These are phyloP conservation scores for Leptopilina syphax DNA, from an alignment of 2,888 invertebrate species.

Conservation along the genomic window DNA sequence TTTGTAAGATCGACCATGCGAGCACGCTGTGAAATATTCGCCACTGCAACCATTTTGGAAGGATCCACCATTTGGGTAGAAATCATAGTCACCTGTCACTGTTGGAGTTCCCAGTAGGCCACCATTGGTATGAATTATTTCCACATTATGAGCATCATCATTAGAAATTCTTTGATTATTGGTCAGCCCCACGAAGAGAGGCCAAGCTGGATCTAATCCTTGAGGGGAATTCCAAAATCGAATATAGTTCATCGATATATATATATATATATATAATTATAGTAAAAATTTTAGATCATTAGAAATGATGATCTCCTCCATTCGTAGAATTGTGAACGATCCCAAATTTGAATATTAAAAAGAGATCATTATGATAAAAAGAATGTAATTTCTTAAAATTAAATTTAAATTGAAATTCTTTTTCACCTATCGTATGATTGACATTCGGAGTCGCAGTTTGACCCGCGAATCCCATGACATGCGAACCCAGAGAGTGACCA, in stretches of 20 bases:
- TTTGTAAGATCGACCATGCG: constrained; percentile 6
- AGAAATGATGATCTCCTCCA: too few species aligned
- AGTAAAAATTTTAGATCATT: too few species aligned
- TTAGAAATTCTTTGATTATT: constrained; percentile 65
- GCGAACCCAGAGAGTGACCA: constrained; percentile 71
- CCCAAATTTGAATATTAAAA: too few species aligned
- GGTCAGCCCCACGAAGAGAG: constrained; percentile 65
- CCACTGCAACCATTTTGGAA: neutral
- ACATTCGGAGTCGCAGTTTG: constrained; percentile 49
- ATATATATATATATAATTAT: too few species aligned
- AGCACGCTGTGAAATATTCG: neutral
- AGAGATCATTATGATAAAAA: too few species aligned
- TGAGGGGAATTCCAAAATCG: neutral
- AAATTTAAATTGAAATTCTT: neutral
- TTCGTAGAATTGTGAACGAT: too few species aligned
- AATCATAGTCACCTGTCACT: constrained; percentile 72
- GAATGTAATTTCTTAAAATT: too few species aligned
- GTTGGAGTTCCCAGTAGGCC: constrained; percentile 68
- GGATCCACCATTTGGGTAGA: constrained; percentile 47
- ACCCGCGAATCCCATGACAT: constrained; percentile 65
- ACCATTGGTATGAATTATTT: constrained; percentile 74
- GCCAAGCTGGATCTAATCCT: constrained; percentile 75
- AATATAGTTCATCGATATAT: neutral
- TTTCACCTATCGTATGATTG: constrained; percentile 42
- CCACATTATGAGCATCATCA: constrained; percentile 72